Evolutionary conservation across 2,888 invertebrate genomes (phyloP), one percentile per base, ranked within the genome.

Genomic region (Plagodis pulveraria): DNA sequence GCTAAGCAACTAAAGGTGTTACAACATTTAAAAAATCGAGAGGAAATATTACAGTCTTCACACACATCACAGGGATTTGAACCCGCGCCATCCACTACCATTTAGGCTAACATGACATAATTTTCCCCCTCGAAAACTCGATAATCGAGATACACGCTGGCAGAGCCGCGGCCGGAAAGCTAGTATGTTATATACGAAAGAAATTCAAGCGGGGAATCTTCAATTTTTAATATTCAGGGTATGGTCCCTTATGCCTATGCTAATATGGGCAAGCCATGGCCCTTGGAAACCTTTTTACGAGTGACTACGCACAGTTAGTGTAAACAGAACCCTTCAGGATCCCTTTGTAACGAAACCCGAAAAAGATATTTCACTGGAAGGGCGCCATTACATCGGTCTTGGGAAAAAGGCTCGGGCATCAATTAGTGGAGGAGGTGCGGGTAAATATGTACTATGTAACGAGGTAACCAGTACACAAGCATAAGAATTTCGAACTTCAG

Each of bases 361-460:
- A 81, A 84, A 84, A 86, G 84, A 87, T 84, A 86, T 87, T 86
- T 87, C 83, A 87, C 83, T 81, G 78, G 71, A 81, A 84, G 71
- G 84, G 80, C 80, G 75, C 83, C 78, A 85, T 87, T 86, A 84
- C 76, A 78, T 71, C 71, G 81, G 83, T 86, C 85, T 86, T 85
- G 81, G 83, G 73, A 84, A 83, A 77, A 77, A 73, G 72, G 76
- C 71, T 67, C 68, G 71, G 67, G 68, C 86, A 88, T 88, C 87
- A 89, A 89, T 89, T 89, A 89, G 88, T 77, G 78, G 78, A 83
- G 80, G 77, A 83, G 79, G 80, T 72, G 63, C 72, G 77, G 80
- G 81, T 70, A 87, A 87, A 87, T 61, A 61, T 9, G 11, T 34
- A 49, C 45, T 9, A 5, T 61, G 40, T 12, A 61, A 10, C 32